Base-by-base conservation (phyloP, 2,888 invertebrate species). In the Rhodophaea formosa region DNA sequence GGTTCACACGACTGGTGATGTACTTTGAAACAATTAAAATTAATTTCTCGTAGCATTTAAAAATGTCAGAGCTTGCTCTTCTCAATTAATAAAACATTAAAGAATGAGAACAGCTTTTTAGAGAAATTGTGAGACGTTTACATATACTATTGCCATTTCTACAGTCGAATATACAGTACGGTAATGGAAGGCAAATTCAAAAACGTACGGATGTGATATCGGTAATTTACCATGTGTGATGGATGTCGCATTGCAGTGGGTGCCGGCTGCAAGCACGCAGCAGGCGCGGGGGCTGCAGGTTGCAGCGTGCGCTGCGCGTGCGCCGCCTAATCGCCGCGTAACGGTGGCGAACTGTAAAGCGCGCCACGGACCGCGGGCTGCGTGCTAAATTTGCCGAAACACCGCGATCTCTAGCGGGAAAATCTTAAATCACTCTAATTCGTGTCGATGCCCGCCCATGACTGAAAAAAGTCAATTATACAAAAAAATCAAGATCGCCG, bases 381-480 rank as follows among this genome's bases (percentile, higher is more conserved):
- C 86, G 89, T 89, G 89, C 90, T 89, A 88, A 90, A 89, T 89
- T 89, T 90, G 88, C 85, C 89, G 88, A 91, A 91, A 90, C 89
- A 88, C 79, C 75, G 77, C 78, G 80, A 79, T 82, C 80, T 82
- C 77, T 86, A 88, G 86, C 88, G 86, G 86, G 86, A 88, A 84
- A 83, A 79, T 81, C 77, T 84, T 79, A 81, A 87, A 84, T 83
- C 80, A 81, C 76, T 81, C 75, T 76, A 80, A 85, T 82, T 81
- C 73, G 74, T 77, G 79, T 74, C 78, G 70, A 74, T 67, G 77
- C 72, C 71, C 77, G 68, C 64, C 70, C 63, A 70, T 68, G 66
- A 70, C 63, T 66, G 57, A 67, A 69, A 68, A 66, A 62, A 65
- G 59, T 49, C 62, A 68, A 68, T 69, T 66, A 62, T 62, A 62